phyloP scores from a whole-genome alignment of 2,113 vertebrate genomes.

The Nyctibius bracteatus region DNA sequence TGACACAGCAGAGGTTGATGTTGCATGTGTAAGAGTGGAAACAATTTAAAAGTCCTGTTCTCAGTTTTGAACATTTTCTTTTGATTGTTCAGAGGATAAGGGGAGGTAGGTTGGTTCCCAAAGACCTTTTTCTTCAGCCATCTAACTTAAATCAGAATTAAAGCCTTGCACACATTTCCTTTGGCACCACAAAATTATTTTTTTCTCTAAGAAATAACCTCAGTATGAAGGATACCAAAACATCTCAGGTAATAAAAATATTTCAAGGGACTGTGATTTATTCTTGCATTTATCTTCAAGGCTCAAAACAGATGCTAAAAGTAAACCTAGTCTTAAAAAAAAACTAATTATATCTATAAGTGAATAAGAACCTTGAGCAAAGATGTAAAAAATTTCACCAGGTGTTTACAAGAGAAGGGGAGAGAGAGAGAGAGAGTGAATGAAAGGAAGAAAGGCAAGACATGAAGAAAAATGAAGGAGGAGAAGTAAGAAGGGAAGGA shows the following conservation, averaged over 20 bases:
- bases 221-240: not conserved
- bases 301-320: conserved; percentile 8
- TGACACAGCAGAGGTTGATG: not conserved
- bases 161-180: not conserved
- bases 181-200: not conserved
- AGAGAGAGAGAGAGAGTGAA: not conserved
- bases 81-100: not conserved
- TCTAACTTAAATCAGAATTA: not conserved
- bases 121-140: not conserved
- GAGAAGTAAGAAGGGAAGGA: too few species aligned
- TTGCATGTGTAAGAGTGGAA: not conserved
- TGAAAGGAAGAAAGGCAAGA: not conserved
- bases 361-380: not conserved
- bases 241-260: not conserved
- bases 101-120: not conserved
- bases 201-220: not conserved
- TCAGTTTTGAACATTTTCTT: not conserved
- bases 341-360: not conserved
- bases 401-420: not conserved
- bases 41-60: not conserved
- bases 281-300: conserved; percentile 8
- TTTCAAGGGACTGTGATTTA: not conserved
- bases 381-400: not conserved
- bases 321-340: not conserved
- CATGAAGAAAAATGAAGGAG: not conserved